Conservation (phyloP, 2,113 vertebrate genomes). For the Muscicapa adusta region DNA sequence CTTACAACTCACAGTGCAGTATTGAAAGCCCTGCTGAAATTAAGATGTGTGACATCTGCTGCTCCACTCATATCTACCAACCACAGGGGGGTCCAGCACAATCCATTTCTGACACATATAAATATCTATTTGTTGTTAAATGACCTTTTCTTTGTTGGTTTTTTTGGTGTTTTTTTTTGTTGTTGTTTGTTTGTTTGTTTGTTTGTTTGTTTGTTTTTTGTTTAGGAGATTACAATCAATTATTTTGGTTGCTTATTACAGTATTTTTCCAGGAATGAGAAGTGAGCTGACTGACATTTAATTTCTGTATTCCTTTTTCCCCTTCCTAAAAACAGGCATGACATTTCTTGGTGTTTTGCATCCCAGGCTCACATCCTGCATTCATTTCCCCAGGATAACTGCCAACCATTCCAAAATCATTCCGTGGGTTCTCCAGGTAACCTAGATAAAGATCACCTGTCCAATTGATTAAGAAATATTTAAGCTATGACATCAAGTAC, state of each 20-base stretch:
- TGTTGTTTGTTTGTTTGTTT: neutral
- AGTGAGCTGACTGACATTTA: slow-evolving; percentile 27
- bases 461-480: slow-evolving; percentile 10
- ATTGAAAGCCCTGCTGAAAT: neutral
- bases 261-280: neutral
- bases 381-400: neutral
- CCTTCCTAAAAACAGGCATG: neutral
- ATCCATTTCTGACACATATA: neutral
- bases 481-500: slow-evolving; percentile 8
- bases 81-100: neutral
- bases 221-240: neutral
- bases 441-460: slow-evolving; percentile 18
- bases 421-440: neutral
- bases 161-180: neutral
- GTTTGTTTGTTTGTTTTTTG: neutral
- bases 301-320: neutral
- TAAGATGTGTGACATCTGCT: neutral
- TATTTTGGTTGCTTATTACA: neutral
- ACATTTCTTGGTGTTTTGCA: neutral
- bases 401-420: neutral
- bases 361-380: neutral
- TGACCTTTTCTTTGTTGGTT: neutral
- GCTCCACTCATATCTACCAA: neutral
- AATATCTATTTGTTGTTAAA: neutral
- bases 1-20: neutral